A percentile compares a stretch with the other conserved stretches of the same genome.
Evolutionary conservation across 2,113 vertebrate genomes (phyloP).

Genomic region (Acinonyx jubatus): DNA sequence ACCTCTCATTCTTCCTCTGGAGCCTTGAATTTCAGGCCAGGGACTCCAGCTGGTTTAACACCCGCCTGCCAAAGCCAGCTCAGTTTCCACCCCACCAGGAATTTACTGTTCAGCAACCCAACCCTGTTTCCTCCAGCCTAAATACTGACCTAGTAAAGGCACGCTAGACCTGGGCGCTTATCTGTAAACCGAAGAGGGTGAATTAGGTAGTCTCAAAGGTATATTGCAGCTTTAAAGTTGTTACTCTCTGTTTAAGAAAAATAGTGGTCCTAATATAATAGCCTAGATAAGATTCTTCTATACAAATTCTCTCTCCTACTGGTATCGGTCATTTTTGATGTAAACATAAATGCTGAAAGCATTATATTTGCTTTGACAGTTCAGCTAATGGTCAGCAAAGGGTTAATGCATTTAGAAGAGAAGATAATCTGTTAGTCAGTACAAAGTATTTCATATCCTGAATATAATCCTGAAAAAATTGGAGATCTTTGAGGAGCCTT

Average conservation of each 20-base stretch:
- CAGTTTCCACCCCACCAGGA: constrained; percentile 35
- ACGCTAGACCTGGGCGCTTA: not conserved
- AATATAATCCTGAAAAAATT: constrained; percentile 55
- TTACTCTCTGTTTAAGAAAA: constrained; percentile 32
- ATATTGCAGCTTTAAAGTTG: not conserved
- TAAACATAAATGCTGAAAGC: not conserved
- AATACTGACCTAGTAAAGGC: constrained; percentile 55
- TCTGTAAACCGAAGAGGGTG: constrained; percentile 5
- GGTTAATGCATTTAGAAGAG: constrained; percentile 35
- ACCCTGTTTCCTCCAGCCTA: not conserved
- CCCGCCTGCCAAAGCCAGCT: not conserved
- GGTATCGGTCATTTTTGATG: not conserved
- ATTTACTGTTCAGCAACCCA: constrained; percentile 52
- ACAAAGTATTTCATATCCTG: constrained; percentile 67
- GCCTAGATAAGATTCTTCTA: not conserved
- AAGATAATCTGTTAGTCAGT: not conserved
- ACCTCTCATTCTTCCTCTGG: not conserved
- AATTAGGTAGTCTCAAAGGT: constrained; percentile 41
- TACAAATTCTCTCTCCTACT: not conserved
- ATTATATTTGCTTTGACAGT: constrained; percentile 42
- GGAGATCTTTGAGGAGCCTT: not conserved
- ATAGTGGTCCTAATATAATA: not conserved
- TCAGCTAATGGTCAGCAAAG: not conserved
- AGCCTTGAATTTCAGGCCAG: constrained; percentile 29
- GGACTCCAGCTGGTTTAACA: not conserved